These are phyloP conservation scores for Hirudo medicinalis DNA, from an alignment of 1,140 invertebrate genomes.

Conservation along the genomic window DNA sequence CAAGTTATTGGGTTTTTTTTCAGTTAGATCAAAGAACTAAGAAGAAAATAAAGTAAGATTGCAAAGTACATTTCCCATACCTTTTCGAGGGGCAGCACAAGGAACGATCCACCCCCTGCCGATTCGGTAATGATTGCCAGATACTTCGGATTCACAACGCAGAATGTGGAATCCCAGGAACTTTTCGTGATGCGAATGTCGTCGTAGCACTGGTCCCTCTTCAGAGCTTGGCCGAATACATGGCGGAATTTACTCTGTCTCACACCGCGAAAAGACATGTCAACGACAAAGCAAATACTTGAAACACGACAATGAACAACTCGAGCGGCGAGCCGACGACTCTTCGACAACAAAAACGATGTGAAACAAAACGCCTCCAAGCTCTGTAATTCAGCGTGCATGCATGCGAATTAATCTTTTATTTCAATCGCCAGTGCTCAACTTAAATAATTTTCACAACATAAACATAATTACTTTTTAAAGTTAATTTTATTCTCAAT, in stretches of 20 bases:
- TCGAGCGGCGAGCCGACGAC: too few relatives aligned
- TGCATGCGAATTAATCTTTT: too few relatives aligned
- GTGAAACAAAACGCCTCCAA: too few relatives aligned
- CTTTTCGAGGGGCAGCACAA: constrained; percentile 90
- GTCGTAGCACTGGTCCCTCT: constrained; percentile 96
- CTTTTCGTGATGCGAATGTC: constrained; percentile 95
- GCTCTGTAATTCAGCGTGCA: too few relatives aligned
- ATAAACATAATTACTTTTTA: too few relatives aligned
- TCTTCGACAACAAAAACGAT: too few relatives aligned
- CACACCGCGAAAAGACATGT: constrained; percentile 56
- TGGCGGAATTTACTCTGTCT: constrained; percentile 94
- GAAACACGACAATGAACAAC: too few relatives aligned
- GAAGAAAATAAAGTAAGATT: not conserved
- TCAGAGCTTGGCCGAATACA: constrained; percentile 89
- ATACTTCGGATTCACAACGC: constrained; percentile 97
- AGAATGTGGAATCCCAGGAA: constrained; percentile 96
- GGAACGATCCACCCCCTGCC: constrained; percentile 93
- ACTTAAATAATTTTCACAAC: too few relatives aligned
- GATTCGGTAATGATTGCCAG: constrained; percentile 96
- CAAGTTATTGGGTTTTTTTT: constrained; percentile 25
- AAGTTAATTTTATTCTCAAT: too few relatives aligned
- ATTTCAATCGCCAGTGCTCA: too few relatives aligned
- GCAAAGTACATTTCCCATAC: constrained; percentile 45
- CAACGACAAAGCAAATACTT: too few relatives aligned
- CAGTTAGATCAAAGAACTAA: not conserved